A percentile compares a stretch with the other conserved stretches of the same genome.
Evolutionary conservation across 2,113 vertebrate genomes (phyloP).

Genomic region (Lipotes vexillifer): DNA sequence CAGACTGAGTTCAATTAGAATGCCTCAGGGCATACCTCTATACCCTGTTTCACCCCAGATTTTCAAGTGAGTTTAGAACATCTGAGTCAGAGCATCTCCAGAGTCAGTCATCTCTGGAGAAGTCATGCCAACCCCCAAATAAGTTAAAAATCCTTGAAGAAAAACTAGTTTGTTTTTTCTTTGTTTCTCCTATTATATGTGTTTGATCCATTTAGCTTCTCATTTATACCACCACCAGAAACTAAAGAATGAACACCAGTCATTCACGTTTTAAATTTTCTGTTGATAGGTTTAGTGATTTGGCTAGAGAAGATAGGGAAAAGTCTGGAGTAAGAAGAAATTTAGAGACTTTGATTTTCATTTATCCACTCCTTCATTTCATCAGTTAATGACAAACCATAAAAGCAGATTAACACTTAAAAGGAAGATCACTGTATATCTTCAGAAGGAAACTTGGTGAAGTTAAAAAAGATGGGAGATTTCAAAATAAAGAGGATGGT

Average conservation of each 20-base stretch:
- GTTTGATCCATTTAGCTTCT: constrained; percentile 3
- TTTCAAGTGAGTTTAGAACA: constrained; percentile 26
- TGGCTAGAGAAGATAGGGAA: not conserved
- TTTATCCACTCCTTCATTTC: not conserved
- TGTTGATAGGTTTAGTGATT: constrained; percentile 15
- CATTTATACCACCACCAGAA: not conserved
- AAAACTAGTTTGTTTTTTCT: not conserved
- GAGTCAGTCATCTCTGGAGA: not conserved
- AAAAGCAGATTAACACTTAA: constrained; percentile 6
- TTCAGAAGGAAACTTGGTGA: constrained; percentile 19
- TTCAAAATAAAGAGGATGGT: constrained; percentile 20
- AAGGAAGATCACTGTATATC: not conserved
- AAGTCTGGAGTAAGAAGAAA: not conserved
- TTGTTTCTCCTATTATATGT: not conserved
- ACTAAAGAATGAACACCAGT: not conserved
- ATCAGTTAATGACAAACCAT: constrained; percentile 39
- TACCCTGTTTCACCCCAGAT: not conserved
- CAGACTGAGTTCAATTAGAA: not conserved
- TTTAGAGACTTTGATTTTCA: constrained; percentile 11
- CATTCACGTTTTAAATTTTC: not conserved
- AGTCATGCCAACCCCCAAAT: not conserved
- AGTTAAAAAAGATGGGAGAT: not conserved
- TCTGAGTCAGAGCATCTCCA: not conserved
- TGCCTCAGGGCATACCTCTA: not conserved
- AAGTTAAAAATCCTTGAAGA: not conserved